These are phyloP conservation scores for Porites lutea DNA, from an alignment of 64 coral and sea anemone species.

Conservation along the genomic window DNA sequence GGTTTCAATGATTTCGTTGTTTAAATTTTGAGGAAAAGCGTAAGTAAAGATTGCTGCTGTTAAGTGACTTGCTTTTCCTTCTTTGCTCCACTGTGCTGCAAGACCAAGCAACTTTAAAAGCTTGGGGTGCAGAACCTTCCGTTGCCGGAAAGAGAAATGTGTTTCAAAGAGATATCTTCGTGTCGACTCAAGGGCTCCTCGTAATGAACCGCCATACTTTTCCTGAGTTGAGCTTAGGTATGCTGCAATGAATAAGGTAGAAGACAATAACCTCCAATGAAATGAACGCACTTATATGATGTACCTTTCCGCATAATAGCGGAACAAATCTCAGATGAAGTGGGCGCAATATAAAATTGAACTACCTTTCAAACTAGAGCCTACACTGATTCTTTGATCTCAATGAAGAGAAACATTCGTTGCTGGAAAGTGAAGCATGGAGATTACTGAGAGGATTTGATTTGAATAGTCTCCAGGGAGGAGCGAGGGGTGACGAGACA, in stretches of 20 bases:
- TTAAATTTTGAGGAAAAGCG: constrained; percentile 20
- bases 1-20: constrained; percentile 22
- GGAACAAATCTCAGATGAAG: too few relatives aligned
- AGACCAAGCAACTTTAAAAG: constrained; percentile 27
- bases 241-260: constrained; percentile 53
- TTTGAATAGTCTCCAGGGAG: too few relatives aligned
- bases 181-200: constrained; percentile 66
- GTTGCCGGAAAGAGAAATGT: constrained; percentile 71
- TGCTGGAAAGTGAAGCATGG: too few relatives aligned
- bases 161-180: constrained; percentile 68
- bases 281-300: too few relatives aligned
- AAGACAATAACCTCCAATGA: not conserved
- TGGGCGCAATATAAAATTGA: not conserved
- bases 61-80: not conserved
- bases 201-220: constrained; percentile 49
- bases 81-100: constrained; percentile 7
- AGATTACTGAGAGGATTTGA: too few relatives aligned
- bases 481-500: too few relatives aligned
- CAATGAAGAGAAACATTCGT: too few relatives aligned
- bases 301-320: too few relatives aligned
- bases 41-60: constrained; percentile 4
- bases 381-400: too few relatives aligned
- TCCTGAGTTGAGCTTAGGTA: constrained; percentile 72
- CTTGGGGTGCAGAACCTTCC: constrained; percentile 87
- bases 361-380: not conserved